Base-by-base conservation (phyloP, 2,888 invertebrate species). In the Parascotia fuliginaria region DNA sequence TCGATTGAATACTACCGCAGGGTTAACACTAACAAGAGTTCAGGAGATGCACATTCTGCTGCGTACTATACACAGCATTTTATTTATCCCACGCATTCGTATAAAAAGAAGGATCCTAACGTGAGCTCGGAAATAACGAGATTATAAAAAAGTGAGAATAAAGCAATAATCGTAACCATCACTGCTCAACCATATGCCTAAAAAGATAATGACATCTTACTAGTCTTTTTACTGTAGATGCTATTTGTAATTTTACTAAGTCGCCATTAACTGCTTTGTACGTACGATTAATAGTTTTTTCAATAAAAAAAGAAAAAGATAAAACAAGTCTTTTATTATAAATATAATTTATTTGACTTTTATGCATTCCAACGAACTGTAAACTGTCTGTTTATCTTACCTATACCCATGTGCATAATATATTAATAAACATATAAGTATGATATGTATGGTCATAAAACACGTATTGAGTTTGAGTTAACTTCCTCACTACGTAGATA, bases 61-160 rank as follows among this genome's bases (percentile, higher is more conserved):
- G 79, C 81, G 3, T 92, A 91, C 66, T 92, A 92, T 59, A 79
- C 91, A 1, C 91, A 91, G 55, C 90, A 92, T 57, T 87, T 91
- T 51, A 78, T 91, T 29, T 91, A 93, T 46, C 93, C 93, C 9
- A 88, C 92, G 24, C 87, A 89, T 59, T 87, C 92, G 9, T 89
- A 89, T 68, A 84, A 93, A 80, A 89, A 89, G 70, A 87, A 93
- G 82, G 88, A 92, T 66, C 69, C 94, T 77, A 78, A 93, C 88
- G 74, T 94, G 88, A 95, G 94, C 77, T 95, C 95, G 44, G 95
- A 95, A 88, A 94, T 95, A 65, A 95, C 95, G 48, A 93, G 95
- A 67, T 90, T 95, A 75, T 95, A 70, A 70, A 47, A 38, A 24
- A 55, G 57, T 54, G 58, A 61, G 54, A 61, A 39, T 60, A 53